Evolutionary conservation across 2,113 vertebrate species (phyloP).

Genomic region (Himantopus leucocephalus): DNA sequence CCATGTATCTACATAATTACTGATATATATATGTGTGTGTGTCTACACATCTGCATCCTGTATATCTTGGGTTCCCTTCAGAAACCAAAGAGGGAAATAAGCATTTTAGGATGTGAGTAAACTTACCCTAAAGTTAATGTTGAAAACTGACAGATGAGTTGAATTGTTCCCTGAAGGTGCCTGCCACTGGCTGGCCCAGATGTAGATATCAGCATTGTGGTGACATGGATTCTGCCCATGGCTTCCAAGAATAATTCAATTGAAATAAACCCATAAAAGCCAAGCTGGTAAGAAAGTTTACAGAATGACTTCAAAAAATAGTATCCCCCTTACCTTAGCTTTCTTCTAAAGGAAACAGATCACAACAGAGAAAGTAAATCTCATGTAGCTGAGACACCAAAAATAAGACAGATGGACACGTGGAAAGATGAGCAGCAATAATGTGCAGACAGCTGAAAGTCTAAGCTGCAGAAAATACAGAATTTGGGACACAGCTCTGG

Average conservation of each 20-base stretch:
- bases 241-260: neutral
- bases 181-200: rapidly evolving
- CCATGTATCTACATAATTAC: neutral
- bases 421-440: neutral
- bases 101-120: rapidly evolving
- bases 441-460: neutral
- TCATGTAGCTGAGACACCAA: neutral
- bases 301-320: neutral
- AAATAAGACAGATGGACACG: neutral
- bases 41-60: neutral
- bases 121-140: neutral
- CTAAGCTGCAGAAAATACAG: neutral
- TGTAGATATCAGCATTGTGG: neutral
- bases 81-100: neutral
- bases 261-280: neutral
- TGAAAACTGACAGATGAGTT: neutral
- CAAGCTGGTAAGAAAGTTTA: neutral
- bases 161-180: neutral
- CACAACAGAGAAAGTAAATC: neutral
- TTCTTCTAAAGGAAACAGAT: neutral
- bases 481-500: neutral
- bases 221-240: neutral
- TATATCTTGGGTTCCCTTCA: neutral
- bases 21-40: neutral
- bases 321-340: neutral